phyloP scores from a whole-genome alignment of 92 coral and sea anemone genomes.

The Porites divaricata region DNA sequence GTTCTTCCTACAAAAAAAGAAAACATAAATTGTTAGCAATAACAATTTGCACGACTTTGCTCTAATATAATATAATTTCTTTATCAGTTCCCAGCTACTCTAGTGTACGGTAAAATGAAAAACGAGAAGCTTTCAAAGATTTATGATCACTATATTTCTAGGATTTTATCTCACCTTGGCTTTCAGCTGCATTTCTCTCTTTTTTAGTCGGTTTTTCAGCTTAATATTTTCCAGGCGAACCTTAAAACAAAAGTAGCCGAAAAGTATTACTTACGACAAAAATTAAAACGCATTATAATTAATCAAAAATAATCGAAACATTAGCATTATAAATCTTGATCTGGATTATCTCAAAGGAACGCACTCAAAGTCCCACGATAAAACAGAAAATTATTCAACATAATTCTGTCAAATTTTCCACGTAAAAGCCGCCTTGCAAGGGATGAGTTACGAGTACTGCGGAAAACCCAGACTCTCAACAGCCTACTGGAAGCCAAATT shows the following conservation, averaged over 20 bases:
- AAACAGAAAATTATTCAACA: too few relatives aligned
- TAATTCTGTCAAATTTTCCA: too few relatives aligned
- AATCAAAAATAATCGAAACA: too few relatives aligned
- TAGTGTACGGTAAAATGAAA: too few relatives aligned
- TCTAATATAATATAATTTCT: too few relatives aligned
- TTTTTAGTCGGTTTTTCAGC: slow-evolving; percentile 91
- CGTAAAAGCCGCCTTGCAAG: too few relatives aligned
- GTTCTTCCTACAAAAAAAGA: slow-evolving; percentile 78
- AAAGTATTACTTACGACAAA: not conserved
- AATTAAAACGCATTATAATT: not conserved
- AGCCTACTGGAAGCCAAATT: too few relatives aligned
- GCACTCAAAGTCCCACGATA: too few relatives aligned
- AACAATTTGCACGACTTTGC: not conserved
- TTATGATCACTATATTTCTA: not conserved
- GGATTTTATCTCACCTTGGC: slow-evolving; percentile 75
- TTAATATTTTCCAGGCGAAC: slow-evolving; percentile 98
- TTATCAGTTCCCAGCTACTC: not conserved
- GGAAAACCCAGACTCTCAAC: too few relatives aligned
- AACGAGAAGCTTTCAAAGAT: not conserved
- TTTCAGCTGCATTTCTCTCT: slow-evolving; percentile 98
- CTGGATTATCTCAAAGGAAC: too few relatives aligned
- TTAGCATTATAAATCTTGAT: too few relatives aligned
- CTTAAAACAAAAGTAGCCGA: slow-evolving; percentile 25
- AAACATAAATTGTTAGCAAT: not conserved
- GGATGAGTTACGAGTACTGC: too few relatives aligned